Conservation (phyloP, 2,888 invertebrate genomes). For the Cistogaster globosa region DNA sequence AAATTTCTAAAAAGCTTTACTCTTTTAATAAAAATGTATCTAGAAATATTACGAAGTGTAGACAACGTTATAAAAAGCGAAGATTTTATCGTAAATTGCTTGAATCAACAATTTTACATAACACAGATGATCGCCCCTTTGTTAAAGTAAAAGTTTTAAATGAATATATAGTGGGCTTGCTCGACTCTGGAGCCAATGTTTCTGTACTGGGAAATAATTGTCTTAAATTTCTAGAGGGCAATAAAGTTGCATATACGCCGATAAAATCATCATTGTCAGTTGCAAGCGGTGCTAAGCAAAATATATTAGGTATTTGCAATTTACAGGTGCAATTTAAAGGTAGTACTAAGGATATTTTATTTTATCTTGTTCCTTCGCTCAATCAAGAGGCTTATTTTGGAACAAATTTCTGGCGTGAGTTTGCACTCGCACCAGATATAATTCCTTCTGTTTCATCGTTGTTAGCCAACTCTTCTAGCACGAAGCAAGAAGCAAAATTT, state of each 20-base stretch:
- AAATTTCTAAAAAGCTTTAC: too few species aligned
- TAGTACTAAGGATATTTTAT: neutral
- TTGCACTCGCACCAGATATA: neutral
- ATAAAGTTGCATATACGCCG: neutral
- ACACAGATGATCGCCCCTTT: neutral
- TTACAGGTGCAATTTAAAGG: neutral
- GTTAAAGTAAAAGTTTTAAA: neutral
- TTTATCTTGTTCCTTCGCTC: neutral
- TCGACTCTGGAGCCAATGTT: neutral
- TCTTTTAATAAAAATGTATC: neutral
- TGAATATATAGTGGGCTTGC: neutral
- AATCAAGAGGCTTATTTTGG: conserved; percentile 1
- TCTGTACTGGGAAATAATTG: neutral
- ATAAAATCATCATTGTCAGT: neutral
- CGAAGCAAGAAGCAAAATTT: neutral
- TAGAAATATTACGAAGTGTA: neutral
- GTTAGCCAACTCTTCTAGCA: neutral
- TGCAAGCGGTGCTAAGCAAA: neutral
- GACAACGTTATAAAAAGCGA: neutral
- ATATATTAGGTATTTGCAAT: neutral
- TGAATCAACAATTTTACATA: neutral
- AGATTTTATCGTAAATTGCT: neutral
- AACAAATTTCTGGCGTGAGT: neutral
- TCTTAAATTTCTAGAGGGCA: neutral
- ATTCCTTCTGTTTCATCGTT: neutral